phyloP scores from a whole-genome alignment of 2,888 invertebrate species.

The Gerris lacustris region DNA sequence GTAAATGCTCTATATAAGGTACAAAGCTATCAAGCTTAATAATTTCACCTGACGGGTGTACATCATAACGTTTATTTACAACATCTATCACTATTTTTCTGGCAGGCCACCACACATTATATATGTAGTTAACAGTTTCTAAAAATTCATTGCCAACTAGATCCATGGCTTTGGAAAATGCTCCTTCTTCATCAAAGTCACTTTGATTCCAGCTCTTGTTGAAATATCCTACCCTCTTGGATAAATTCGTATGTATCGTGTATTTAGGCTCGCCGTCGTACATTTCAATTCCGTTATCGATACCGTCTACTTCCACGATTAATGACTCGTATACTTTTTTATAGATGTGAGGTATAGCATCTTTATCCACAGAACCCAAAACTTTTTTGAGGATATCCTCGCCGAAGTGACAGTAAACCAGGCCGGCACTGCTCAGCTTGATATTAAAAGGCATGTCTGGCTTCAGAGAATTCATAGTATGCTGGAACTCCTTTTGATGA shows the following conservation, averaged over 20 bases:
- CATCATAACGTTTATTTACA: constrained; percentile 48
- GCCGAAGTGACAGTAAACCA: constrained; percentile 84
- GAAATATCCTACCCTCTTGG: constrained; percentile 58
- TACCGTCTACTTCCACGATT: constrained; percentile 86
- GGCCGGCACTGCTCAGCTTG: constrained; percentile 88
- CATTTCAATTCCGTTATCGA: constrained; percentile 90
- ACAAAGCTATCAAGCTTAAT: constrained; percentile 56
- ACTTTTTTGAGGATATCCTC: constrained; percentile 56
- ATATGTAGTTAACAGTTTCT: constrained; percentile 47
- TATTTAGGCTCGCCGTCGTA: constrained; percentile 52
- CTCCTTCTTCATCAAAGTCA: constrained; percentile 40
- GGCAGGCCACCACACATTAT: constrained; percentile 76
- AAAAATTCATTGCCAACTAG: constrained; percentile 69
- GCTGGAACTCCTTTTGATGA: constrained; percentile 67
- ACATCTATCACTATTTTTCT: constrained; percentile 61
- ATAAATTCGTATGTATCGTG: constrained; percentile 64
- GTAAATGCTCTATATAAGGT: constrained; percentile 88
- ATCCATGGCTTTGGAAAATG: constrained; percentile 65
- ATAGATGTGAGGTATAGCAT: constrained; percentile 47
- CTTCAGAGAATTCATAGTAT: constrained; percentile 51
- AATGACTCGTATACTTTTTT: constrained; percentile 71
- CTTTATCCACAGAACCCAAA: constrained; percentile 40
- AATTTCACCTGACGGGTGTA: constrained; percentile 70
- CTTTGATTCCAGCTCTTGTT: constrained; percentile 74
- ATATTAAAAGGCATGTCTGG: constrained; percentile 45